Evolutionary conservation across 2,113 vertebrate species (phyloP), one percentile per base, ranked within the genome.

Genomic region (Callithrix jacchus): DNA sequence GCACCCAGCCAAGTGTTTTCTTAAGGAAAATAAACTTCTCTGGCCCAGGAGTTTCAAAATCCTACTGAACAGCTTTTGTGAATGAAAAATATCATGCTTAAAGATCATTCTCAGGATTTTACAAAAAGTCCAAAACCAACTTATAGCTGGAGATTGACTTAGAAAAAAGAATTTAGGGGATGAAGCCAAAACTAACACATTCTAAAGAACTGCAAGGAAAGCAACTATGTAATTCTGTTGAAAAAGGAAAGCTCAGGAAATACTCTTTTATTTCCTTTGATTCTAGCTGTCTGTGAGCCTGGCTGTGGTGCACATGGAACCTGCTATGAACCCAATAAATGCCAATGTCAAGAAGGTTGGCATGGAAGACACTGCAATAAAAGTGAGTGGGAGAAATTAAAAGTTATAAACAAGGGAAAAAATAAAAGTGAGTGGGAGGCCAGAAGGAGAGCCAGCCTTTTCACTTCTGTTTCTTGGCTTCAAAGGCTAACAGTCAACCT

Each of bases 351-450:
- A 88, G 99, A 99, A 83, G 99, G 99, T 76, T 99, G 99, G 99
- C 99, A 99, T 0, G 99, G 99, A 97, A 99, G 99, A 94, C 97
- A 99, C 95, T 99, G 99, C 98, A 99, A 99, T 96, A 99, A 99
- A 99, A 99, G 99, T 99, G 98, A 99, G 99, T 99, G 96, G 91
- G 77, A 97, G 97, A 64, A 32, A 64, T 32, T 14, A 32, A 64
- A 64, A 64, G 61, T 64, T 64, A 27, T 64, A 64, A 64, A 64
- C 61, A 64, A 64, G 27, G 61, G 14, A 64, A 64, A 64, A 64
- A 64, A 64, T 64, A 64, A 32, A 64, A 64, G 61, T 64, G 61
- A 99, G 99, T 99, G 96, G 91, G 76, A 97, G 97, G 68, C 80
- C 64, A 49, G 47, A 14, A 18, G 27, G 18, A 10, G 30, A 87